Evolutionary conservation across 2,888 invertebrate genomes (phyloP).

Genomic region (Acheta domesticus): DNA sequence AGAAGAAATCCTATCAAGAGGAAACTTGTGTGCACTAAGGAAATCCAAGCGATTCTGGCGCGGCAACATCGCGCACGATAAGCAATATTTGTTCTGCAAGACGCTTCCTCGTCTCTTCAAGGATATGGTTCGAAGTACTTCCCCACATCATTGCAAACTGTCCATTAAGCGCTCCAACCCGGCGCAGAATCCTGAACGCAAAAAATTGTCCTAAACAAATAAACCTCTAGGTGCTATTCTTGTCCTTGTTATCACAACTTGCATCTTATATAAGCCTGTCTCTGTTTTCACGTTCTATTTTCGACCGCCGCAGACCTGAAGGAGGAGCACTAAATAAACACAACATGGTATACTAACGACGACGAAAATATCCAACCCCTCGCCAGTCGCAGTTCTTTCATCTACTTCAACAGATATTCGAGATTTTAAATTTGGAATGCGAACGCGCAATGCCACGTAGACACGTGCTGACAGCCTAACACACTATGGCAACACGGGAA

Average conservation of each 20-base stretch:
- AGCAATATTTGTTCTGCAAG: too few species aligned
- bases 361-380: slow-evolving; percentile 5
- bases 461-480: not conserved
- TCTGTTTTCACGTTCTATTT: slow-evolving; percentile 18
- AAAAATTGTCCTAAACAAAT: too few species aligned
- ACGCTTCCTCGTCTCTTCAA: too few species aligned
- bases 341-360: slow-evolving; percentile 18
- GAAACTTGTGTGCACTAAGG: too few species aligned
- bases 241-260: slow-evolving; percentile 25
- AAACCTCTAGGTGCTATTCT: slow-evolving; percentile 4
- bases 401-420: slow-evolving; percentile 18
- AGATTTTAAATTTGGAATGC: not conserved
- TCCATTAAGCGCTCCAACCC: too few species aligned
- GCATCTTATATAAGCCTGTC: slow-evolving; percentile 23
- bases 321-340: slow-evolving; percentile 9
- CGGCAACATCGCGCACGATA: too few species aligned
- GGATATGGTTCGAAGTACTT: too few species aligned
- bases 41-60: too few species aligned
- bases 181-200: too few species aligned
- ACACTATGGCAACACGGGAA: too few species aligned
- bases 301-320: not conserved
- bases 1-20: too few species aligned
- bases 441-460: not conserved
- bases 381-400: slow-evolving; percentile 18
- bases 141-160: too few species aligned